Evolutionary conservation across 2,888 invertebrate species (phyloP), one percentile per base, ranked within the genome.

Genomic region (Pristionchus entomophagus): DNA sequence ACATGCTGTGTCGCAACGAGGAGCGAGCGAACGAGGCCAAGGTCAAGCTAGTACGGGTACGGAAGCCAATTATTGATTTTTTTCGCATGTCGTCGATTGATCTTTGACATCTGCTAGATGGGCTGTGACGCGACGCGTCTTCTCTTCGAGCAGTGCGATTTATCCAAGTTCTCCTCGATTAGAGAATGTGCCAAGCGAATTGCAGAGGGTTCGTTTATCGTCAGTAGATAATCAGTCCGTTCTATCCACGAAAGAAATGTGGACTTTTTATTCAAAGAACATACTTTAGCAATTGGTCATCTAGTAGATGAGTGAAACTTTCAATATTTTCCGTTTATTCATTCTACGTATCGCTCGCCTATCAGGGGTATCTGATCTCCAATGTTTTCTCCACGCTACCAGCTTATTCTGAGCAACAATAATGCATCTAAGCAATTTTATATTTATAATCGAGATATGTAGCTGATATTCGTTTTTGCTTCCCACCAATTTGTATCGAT

Each of bases 51-150:
- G 90, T 89, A 19, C 86, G 87, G 85, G 88, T 89, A 45, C 86
- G 82, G 41, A 35, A 19, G n/a, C 35, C 3, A 0, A 8, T n/a
- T 62, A 65, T 65, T 19, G 35, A 65, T 65, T 35, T 12, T 65
- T 17, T 0, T 35, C 2, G 32, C 29, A 45, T 45, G 14, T 62
- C 17, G 6, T 62, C 32, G 59, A 62, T 62, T 62, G 59, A 62
- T 32, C 62, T 32, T 29, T 29, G n/a, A 26, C 29, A 38, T 14
- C 22, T 29, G 89, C 56, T 59, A 91, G 89, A 87, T 88, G 83
- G 93, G 93, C 38, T 93, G 93, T 86, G 91, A 91, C 85, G 86
- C 90, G 8, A 92, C 91, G n/a, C 91, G 93, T 41, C 89, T 93
- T 56, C 88, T 91, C 69, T 91, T 92, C 86, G 88, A 89, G 32